Conservation (phyloP, 2,888 invertebrate genomes). For the Drosophila maculinotata region DNA sequence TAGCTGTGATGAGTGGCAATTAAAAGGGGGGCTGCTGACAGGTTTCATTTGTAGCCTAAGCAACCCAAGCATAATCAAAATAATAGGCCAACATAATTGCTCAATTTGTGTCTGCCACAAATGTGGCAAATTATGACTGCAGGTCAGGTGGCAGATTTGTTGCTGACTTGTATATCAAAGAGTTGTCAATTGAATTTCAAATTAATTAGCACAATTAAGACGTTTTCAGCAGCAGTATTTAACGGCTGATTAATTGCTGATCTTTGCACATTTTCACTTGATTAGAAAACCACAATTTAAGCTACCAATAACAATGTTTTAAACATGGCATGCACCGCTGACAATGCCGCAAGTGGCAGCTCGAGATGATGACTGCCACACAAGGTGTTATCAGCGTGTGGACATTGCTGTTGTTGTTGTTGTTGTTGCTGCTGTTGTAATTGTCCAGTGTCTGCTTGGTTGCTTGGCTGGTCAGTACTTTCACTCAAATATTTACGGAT, state of each 20-base stretch:
- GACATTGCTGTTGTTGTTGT: conserved; percentile 13
- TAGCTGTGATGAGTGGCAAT: conserved; percentile 24
- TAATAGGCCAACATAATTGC: conserved; percentile 43
- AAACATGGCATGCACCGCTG: conserved; percentile 40
- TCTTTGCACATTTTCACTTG: conserved; percentile 62
- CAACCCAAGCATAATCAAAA: neutral
- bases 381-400: conserved; percentile 50
- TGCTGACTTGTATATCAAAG: neutral
- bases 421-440: conserved; percentile 15
- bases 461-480: conserved; percentile 51
- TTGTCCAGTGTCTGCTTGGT: conserved; percentile 18
- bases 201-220: conserved; percentile 16
- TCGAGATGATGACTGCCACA: conserved; percentile 31
- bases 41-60: neutral
- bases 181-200: conserved; percentile 27
- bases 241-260: conserved; percentile 30
- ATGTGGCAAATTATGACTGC: neutral
- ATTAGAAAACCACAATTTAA: conserved; percentile 37
- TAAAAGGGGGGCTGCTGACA: conserved; percentile 23
- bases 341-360: conserved; percentile 43
- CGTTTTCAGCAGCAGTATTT: conserved; percentile 9
- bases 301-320: conserved; percentile 25
- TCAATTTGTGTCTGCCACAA: conserved; percentile 37
- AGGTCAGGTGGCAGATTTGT: conserved; percentile 4
- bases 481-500: conserved; percentile 74